phyloP scores from a whole-genome alignment of 2,888 invertebrate genomes.

The Cataglyphis altisquamis region DNA sequence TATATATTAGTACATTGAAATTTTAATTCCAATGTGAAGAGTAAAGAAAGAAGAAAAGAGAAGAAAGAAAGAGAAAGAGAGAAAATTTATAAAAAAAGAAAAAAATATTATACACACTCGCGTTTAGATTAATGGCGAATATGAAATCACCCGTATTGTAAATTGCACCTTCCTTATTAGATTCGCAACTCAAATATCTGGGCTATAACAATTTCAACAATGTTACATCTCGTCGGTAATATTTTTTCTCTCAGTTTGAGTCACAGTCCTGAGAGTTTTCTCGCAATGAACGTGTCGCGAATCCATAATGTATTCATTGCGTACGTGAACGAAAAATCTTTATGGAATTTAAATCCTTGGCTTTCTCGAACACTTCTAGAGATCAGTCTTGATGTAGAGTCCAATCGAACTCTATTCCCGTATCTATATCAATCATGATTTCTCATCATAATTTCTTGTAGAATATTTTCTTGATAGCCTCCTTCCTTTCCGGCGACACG shows the following conservation, averaged over 20 bases:
- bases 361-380: conserved; percentile 31
- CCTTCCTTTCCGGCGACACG: conserved; percentile 73
- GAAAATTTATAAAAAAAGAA: neutral
- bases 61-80: neutral
- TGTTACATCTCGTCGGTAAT: neutral
- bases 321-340: neutral
- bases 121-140: neutral
- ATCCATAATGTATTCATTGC: neutral
- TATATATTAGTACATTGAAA: conserved; percentile 14
- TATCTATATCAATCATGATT: neutral
- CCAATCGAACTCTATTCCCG: neutral
- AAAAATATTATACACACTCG: neutral
- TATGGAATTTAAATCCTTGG: neutral
- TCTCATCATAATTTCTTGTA: conserved; percentile 67
- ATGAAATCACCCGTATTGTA: neutral
- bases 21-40: neutral
- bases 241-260: neutral
- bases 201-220: conserved; percentile 18
- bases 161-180: neutral
- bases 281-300: conserved; percentile 7
- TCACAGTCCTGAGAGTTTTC: conserved; percentile 22
- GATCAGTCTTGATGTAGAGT: conserved; percentile 44
- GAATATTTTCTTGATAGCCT: conserved; percentile 73
- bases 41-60: neutral
- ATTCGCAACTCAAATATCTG: neutral